These are phyloP conservation scores for Sinocyclocheilus anophthalmus DNA, from an alignment of 2,113 vertebrate species.

Conservation along the genomic window DNA sequence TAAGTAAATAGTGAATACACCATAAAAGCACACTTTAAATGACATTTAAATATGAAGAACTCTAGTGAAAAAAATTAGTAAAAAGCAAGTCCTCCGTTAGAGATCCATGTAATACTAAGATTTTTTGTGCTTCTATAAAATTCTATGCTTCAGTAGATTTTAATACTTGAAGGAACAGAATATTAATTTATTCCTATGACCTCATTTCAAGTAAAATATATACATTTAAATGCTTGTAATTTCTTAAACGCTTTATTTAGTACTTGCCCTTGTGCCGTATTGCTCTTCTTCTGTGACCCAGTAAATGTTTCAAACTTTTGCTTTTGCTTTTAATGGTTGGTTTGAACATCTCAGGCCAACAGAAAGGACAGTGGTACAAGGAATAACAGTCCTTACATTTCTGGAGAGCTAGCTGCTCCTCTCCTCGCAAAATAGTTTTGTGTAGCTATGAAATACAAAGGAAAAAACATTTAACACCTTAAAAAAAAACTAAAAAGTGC, in stretches of 20 bases:
- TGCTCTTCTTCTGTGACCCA: conserved; percentile 26
- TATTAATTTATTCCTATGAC: no score
- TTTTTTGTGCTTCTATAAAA: not conserved
- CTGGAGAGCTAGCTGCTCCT: not conserved
- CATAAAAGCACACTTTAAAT: conserved; percentile 11
- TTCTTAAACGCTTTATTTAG: no score
- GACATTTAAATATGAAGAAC: conserved; percentile 20
- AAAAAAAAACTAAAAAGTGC: no score
- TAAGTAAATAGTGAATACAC: not conserved
- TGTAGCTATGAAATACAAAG: not conserved
- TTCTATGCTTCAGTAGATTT: not conserved
- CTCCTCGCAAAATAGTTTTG: conserved; percentile 27
- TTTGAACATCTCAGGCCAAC: conserved; percentile 33
- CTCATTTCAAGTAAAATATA: not conserved
- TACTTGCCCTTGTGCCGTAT: conserved; percentile 26
- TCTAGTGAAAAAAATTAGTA: not conserved
- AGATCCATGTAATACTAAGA: not conserved
- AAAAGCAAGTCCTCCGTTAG: not conserved
- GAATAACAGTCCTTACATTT: conserved; percentile 28
- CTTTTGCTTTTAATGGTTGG: conserved; percentile 35
- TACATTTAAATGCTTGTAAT: not conserved
- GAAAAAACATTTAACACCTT: no score
- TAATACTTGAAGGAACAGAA: not conserved
- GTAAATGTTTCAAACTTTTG: conserved; percentile 35
- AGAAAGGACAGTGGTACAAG: conserved; percentile 24